Conservation (phyloP, 1,140 invertebrate genomes). For the Drosophila repleta region DNA sequence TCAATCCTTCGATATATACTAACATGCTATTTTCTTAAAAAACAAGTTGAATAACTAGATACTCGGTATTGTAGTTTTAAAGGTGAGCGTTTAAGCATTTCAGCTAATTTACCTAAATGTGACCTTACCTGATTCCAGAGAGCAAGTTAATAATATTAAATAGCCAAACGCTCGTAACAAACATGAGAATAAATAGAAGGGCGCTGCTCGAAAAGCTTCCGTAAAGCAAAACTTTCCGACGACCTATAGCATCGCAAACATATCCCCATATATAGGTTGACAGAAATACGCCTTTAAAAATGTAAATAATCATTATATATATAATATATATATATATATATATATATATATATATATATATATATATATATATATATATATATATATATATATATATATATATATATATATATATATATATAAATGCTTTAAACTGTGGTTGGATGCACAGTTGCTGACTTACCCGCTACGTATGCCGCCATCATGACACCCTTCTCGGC, state of each 20-base stretch:
- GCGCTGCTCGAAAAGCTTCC: constrained; percentile 67
- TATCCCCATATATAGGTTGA: constrained; percentile 85
- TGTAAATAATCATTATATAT: not conserved
- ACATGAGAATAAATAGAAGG: constrained; percentile 84
- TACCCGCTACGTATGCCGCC: constrained; percentile 83
- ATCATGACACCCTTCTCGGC: constrained; percentile 76
- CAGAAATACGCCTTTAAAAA: constrained; percentile 63
- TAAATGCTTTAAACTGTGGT: not conserved
- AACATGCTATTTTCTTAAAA: not conserved
- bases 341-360: not conserved
- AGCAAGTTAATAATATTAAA: constrained; percentile 85
- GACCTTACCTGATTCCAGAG: constrained; percentile 86
- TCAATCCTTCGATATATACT: not conserved
- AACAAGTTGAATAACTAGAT: too few species aligned
- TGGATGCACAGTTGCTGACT: constrained; percentile 20
- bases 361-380: not conserved
- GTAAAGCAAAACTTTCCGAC: constrained; percentile 84
- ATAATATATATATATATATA: not conserved
- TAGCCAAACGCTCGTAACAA: constrained; percentile 85
- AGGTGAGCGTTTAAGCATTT: not conserved
- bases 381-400: too few species aligned
- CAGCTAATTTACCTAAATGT: not conserved
- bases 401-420: not conserved
- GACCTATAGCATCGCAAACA: constrained; percentile 84
- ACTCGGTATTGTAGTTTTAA: too few species aligned